These are phyloP conservation scores for Chamaea fasciata DNA, from an alignment of 2,113 vertebrate genomes.

Conservation along the genomic window DNA sequence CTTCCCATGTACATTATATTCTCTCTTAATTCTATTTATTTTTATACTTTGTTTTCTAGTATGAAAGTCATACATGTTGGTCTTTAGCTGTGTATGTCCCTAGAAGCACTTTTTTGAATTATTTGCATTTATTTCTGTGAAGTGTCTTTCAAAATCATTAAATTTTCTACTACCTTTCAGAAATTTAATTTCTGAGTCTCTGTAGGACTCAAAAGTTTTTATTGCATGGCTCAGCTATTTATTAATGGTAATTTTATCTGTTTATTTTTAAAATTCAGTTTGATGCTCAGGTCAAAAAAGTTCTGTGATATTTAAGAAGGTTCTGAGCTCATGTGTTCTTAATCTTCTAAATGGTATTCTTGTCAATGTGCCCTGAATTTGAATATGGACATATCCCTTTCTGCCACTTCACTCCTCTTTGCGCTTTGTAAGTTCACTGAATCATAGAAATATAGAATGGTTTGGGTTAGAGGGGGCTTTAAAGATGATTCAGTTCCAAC, in stretches of 20 bases:
- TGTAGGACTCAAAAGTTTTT: neutral
- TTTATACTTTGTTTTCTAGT: neutral
- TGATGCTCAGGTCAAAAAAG: neutral
- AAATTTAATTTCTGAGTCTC: neutral
- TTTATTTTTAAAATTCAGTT: neutral
- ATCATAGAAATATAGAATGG: neutral
- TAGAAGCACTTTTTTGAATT: neutral
- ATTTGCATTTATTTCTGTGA: neutral
- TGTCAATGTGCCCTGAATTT: neutral
- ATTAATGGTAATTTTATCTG: neutral
- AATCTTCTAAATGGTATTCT: neutral
- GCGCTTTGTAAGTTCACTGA: neutral
- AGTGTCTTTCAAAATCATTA: neutral
- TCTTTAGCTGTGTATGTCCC: neutral
- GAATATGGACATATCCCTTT: neutral
- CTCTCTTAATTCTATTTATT: neutral
- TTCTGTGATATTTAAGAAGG: neutral
- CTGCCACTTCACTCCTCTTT: neutral
- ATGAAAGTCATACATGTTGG: neutral
- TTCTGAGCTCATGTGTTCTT: neutral
- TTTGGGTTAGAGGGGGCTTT: neutral
- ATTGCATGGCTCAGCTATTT: neutral
- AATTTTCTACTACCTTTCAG: neutral
- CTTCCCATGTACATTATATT: neutral
- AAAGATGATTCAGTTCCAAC: neutral